These are phyloP conservation scores for Forbesichthys papilliferus DNA, from an alignment of 2,113 vertebrate genomes.

Conservation along the genomic window DNA sequence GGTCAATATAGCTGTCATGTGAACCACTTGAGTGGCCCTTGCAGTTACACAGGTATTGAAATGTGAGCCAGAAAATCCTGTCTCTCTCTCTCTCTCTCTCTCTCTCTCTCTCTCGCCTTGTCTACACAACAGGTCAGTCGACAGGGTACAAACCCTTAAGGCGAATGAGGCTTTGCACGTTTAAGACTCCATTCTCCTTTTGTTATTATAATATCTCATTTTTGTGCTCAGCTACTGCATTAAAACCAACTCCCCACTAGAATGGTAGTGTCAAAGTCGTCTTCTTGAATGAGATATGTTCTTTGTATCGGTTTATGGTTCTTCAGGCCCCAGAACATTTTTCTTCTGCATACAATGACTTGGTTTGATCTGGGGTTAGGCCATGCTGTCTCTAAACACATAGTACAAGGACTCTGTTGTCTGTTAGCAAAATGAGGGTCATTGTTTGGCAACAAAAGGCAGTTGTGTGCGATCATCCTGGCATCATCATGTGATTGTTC, in stretches of 20 bases:
- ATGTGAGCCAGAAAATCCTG: slow-evolving; percentile 46
- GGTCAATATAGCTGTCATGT: slow-evolving; percentile 55
- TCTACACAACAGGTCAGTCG: slow-evolving; percentile 36
- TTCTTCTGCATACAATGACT: slow-evolving; percentile 17
- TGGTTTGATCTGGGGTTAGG: slow-evolving; percentile 18
- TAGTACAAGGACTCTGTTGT: slow-evolving; percentile 38
- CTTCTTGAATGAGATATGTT: neutral
- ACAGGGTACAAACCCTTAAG: slow-evolving; percentile 42
- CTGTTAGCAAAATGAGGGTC: slow-evolving; percentile 17
- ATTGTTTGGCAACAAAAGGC: slow-evolving; percentile 25
- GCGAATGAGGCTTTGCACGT: slow-evolving; percentile 11
- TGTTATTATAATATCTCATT: neutral
- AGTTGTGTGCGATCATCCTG: slow-evolving; percentile 20
- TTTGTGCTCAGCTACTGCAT: slow-evolving; percentile 14
- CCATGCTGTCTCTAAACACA: neutral
- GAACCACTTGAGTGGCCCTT: slow-evolving; percentile 53
- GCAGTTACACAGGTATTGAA: slow-evolving; percentile 42
- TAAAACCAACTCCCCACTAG: slow-evolving; percentile 21
- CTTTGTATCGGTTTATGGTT: slow-evolving; percentile 21
- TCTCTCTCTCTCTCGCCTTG: neutral
- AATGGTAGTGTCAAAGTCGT: neutral
- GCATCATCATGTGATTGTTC: slow-evolving; percentile 34
- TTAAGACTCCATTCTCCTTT: slow-evolving; percentile 3
- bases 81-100: neutral
- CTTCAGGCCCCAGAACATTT: slow-evolving; percentile 6